These are phyloP conservation scores for Microtus pennsylvanicus DNA, from an alignment of 2,113 vertebrate species.

Conservation along the genomic window DNA sequence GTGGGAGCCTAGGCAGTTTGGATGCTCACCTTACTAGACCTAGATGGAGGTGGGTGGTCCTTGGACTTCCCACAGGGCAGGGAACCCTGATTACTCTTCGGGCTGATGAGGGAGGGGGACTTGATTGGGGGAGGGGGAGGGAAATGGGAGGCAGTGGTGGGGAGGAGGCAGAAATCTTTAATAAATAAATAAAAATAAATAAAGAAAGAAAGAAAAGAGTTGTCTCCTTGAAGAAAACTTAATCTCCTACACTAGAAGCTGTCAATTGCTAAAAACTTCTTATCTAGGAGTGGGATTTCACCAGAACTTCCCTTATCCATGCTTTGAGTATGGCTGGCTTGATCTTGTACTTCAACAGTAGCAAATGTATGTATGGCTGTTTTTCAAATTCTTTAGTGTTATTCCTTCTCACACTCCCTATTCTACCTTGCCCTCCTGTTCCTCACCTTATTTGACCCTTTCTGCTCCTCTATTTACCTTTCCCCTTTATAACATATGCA, in stretches of 20 bases:
- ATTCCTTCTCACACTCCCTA: background rate
- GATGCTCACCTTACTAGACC: too few species aligned
- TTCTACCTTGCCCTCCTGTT: background rate
- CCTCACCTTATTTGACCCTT: background rate
- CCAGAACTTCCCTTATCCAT: background rate
- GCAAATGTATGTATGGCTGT: background rate
- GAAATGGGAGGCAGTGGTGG: too few species aligned
- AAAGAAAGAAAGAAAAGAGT: too few species aligned
- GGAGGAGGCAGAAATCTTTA: too few species aligned
- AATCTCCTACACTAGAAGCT: background rate
- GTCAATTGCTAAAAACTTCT: background rate
- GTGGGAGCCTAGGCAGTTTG: too few species aligned
- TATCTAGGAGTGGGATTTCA: background rate
- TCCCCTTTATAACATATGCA: background rate
- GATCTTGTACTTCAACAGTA: background rate
- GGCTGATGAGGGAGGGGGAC: too few species aligned
- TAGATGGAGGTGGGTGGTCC: too few species aligned
- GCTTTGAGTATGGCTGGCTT: background rate
- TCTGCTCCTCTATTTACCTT: background rate
- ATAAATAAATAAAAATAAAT: too few species aligned
- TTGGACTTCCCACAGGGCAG: too few species aligned
- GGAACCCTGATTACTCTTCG: too few species aligned
- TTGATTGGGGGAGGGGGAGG: too few species aligned
- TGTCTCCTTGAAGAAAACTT: background rate
- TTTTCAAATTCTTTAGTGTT: background rate